Evolutionary conservation across 2,113 vertebrate species (phyloP).

Genomic region (Dicrurus megarhynchus): DNA sequence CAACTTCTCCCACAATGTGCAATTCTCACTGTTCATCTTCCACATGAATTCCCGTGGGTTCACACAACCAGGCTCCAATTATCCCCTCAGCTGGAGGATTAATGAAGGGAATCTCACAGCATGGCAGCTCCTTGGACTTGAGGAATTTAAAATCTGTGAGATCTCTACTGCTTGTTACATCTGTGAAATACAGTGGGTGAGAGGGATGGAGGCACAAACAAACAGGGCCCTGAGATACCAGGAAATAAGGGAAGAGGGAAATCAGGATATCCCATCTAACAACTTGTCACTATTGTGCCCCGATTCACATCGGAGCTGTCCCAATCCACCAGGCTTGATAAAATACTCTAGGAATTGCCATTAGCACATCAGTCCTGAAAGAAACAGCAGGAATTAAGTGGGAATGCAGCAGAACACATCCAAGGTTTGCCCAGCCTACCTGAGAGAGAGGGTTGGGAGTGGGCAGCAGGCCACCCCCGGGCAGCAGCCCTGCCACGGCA

Average conservation of each 20-base stretch:
- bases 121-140: neutral
- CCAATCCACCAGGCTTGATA: rapidly evolving
- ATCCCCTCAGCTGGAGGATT: neutral
- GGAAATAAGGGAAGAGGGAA: neutral
- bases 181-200: rapidly evolving
- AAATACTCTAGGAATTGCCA: rapidly evolving
- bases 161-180: neutral
- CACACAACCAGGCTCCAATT: neutral
- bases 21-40: neutral
- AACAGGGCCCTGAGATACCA: neutral
- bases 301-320: neutral
- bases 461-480: conserved; percentile 97
- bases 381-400: neutral
- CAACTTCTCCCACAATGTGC: neutral
- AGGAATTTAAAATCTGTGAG: neutral
- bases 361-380: neutral
- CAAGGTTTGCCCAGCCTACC: conserved; percentile 37
- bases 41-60: neutral
- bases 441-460: conserved; percentile 94
- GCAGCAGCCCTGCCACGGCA: conserved; percentile 98
- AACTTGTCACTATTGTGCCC: rapidly evolving
- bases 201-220: neutral
- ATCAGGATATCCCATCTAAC: too few species aligned
- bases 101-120: neutral
- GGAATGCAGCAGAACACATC: rapidly evolving